Evolutionary conservation across 2,888 invertebrate genomes (phyloP).

Genomic region (Portevinia maculata): DNA sequence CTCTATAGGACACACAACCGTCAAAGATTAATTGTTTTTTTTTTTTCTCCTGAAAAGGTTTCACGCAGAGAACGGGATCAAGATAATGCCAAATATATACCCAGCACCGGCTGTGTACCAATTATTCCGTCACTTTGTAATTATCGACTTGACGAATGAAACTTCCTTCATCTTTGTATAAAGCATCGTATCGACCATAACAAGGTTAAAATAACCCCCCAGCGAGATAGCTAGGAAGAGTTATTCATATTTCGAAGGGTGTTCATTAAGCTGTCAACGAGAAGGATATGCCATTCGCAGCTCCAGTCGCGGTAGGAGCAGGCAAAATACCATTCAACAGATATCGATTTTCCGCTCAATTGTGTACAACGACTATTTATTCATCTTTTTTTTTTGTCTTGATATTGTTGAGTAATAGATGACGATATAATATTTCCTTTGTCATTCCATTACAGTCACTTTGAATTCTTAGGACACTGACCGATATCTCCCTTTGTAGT

Average conservation of each 20-base stretch:
- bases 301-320: not conserved
- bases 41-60: constrained; percentile 29
- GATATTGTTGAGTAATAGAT: constrained; percentile 5
- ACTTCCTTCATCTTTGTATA: constrained; percentile 28
- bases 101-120: constrained; percentile 53
- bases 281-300: constrained; percentile 50
- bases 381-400: no score
- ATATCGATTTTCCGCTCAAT: constrained; percentile 54
- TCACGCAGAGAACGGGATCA: constrained; percentile 57
- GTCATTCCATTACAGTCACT: constrained; percentile 35
- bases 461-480: constrained; percentile 53
- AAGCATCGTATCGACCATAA: constrained; percentile 6
- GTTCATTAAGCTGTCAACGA: constrained; percentile 70
- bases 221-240: constrained; percentile 46
- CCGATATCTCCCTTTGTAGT: constrained; percentile 40
- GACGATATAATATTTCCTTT: constrained; percentile 10
- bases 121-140: constrained; percentile 71
- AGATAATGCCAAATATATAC: constrained; percentile 45
- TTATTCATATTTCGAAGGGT: constrained; percentile 65
- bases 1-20: constrained; percentile 14
- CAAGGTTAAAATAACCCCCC: constrained; percentile 38
- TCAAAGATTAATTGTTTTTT: constrained; percentile 66
- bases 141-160: constrained; percentile 61
- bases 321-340: constrained; percentile 47
- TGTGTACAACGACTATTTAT: constrained; percentile 16